Evolutionary conservation across 2,113 vertebrate genomes (phyloP), one percentile per base, ranked within the genome.

Genomic region (Rafetus swinhoei): DNA sequence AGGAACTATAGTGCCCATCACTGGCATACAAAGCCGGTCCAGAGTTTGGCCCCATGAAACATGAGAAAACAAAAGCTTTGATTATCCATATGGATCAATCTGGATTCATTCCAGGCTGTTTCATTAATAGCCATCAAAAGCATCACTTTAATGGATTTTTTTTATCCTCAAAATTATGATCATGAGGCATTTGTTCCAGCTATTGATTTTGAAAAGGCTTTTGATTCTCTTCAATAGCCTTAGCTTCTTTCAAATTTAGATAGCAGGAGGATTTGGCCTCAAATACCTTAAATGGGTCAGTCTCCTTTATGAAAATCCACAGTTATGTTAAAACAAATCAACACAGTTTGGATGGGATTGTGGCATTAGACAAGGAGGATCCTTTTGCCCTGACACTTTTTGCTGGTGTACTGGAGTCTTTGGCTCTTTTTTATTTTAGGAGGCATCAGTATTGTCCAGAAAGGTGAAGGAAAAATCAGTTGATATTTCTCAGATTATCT

Each of bases 51-150:
- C 79, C 81, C 92, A 82, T 92, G 91, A 93, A 94, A 97, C 92
- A 94, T 95, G 94, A 95, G 86, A 97, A 95, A 95, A 94, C 92
- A 89, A 90, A 91, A 84, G 87, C 92, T 96, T 97, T 56, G 91
- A 97, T 97, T 94, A 96, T 97, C 93, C 95, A 92, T 97, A 96
- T 96, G 97, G 95, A 97, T 97, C 96, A 90, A 81, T 92, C 90
- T 97, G 95, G 97, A 97, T 91, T 93, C 95, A 87, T 95, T 96
- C 97, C 96, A 97, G 95, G 88, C 95, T 91, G 93, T 94, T 95
- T 97, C 95, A 97, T 97, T 96, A 97, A 96, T 97, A 96, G 94
- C 93, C 96, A 94, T 97, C 96, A 96, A 94, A 97, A 81, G 85
- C 96, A 97, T 96, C 92, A 91, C 83, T 97, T 93, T 97, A 97